Evolutionary conservation across 2,113 vertebrate species (phyloP), one percentile per base, ranked within the genome.

Genomic region (Thomomys bottae): DNA sequence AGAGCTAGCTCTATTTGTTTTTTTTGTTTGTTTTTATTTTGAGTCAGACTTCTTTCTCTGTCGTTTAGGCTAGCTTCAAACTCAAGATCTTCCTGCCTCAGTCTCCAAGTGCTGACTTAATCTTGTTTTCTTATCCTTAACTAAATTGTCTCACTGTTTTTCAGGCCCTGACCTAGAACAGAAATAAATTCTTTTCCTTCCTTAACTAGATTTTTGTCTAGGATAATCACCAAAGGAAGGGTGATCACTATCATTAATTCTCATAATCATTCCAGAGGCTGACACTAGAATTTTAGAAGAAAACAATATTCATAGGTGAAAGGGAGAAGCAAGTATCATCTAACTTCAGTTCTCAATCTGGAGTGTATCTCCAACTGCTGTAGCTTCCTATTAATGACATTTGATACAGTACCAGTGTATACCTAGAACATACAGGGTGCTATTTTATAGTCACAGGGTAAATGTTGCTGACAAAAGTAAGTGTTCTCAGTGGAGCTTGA

Each of bases 401-500:
- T 30, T 54, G 57, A 57, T 70, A 66, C 66, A 81, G 70, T 17
- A 82, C 49, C n/a, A 42, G 26, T 71, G 32, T 4, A 42, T 57
- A 59, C 57, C 61, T 30, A 87, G 21, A 61, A 54, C 24, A 86
- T 40, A 59, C 49, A 2, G 18, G 90, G 32, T n/a, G 1, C 38
- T 59, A 26, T 79, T 87, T 34, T 20, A 54, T 68, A 87, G 71
- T 8, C 61, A 76, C 38, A 61, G 36, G 28, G 17, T 54, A 87
- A 84, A 85, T 36, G 6, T 36, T 92, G 82, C 49, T 84, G 78
- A 91, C 73, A 89, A 89, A 84, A 89, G 63, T 77, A 87, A 83
- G 32, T 61, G 85, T 64, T 76, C 83, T 95, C 83, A 94, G 38
- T 32, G 77, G 42, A 86, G 32, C 7, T 86, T 90, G 72, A 89